phyloP scores from a whole-genome alignment of 1,140 invertebrate genomes.

The Drosophila orena region DNA sequence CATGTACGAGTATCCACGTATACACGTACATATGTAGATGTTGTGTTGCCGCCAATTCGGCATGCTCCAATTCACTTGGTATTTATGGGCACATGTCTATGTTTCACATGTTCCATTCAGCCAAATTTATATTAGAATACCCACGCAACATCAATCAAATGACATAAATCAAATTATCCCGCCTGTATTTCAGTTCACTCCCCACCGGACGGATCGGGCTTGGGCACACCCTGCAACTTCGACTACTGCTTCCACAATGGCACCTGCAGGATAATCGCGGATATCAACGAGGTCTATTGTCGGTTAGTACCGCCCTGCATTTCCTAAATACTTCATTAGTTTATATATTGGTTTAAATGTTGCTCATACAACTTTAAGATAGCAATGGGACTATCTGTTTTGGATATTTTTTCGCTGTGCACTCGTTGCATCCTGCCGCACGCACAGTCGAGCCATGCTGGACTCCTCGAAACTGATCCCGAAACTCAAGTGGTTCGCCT shows the following conservation, averaged over 20 bases:
- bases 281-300: constrained; percentile 91
- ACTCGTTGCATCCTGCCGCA: constrained; percentile 20
- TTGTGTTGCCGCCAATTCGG: constrained; percentile 25
- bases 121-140: neutral
- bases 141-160: constrained; percentile 16
- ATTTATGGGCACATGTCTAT: constrained; percentile 65
- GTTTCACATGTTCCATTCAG: constrained; percentile 12
- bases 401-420: constrained; percentile 17
- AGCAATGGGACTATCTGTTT: neutral
- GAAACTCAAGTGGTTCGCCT: constrained; percentile 66
- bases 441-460: constrained; percentile 23
- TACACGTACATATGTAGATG: constrained; percentile 2
- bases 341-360: no score
- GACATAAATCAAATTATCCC: neutral
- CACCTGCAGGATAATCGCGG: constrained; percentile 91
- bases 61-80: constrained; percentile 75
- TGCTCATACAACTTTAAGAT: no score
- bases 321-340: no score
- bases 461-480: constrained; percentile 35
- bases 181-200: constrained; percentile 42
- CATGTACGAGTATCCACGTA: no score
- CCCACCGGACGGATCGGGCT: constrained; percentile 40
- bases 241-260: constrained; percentile 92
- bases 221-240: constrained; percentile 68
- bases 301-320: constrained; percentile 87